Evolutionary conservation across 2,888 invertebrate species (phyloP), one percentile per base, ranked within the genome.

Genomic region (Emmelina monodactyla): DNA sequence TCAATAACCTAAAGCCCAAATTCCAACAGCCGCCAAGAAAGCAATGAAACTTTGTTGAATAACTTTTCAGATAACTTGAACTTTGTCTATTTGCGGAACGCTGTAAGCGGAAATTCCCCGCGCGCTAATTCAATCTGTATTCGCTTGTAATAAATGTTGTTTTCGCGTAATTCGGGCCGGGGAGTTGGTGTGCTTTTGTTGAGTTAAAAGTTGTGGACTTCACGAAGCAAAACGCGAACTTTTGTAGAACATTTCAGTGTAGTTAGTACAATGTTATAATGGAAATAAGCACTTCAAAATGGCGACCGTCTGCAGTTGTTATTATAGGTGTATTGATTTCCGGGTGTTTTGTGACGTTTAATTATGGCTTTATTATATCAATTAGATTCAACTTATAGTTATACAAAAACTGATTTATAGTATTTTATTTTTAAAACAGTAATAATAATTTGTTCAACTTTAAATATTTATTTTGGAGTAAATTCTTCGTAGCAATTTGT

Each of bases 41-140:
- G 78, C 78, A 76, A 78, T 78, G 79, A 79, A 79, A 79, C 79
- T 79, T 79, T 79, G 79, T 79, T 79, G 78, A 79, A 78, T 79
- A 79, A 79, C 78, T 79, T 79, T 79, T 79, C 78, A 78, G 78
- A 79, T 79, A 79, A 79, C 76, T 79, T 78, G 75, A 76, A 76
- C 69, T 75, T 65, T 58, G 63, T 65, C 62, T 76, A 73, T 75
- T 76, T 76, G 69, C 62, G 58, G 69, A 75, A 73, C 75, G 78
- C 72, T 72, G 69, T 71, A 79, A 73, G 70, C 67, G 73, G 63
- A 64, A 67, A 65, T 62, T 66, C 55, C 64, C 68, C 67, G 60
- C 71, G 62, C 50, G 64, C 70, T 78, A 73, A 76, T 76, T 75
- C 68, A 75, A 78, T 78, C 76, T 75, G 70, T 78, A 66, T 64